These are phyloP conservation scores for Campaea margaritaria DNA, from an alignment of 2,888 invertebrate species.

Conservation along the genomic window DNA sequence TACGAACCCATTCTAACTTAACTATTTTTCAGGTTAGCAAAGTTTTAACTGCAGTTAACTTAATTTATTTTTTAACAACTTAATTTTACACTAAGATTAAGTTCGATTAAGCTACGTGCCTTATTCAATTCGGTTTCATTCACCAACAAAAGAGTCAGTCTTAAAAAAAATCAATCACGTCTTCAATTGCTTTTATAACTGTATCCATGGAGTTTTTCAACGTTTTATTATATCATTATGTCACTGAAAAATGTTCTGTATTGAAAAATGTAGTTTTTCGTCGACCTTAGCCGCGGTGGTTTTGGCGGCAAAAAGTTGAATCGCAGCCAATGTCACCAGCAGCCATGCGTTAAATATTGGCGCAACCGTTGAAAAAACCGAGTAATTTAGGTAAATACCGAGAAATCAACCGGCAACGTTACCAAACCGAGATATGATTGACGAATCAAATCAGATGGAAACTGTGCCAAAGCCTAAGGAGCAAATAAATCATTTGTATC, in stretches of 20 bases:
- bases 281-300: slow-evolving; percentile 59
- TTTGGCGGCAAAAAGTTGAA: slow-evolving; percentile 72
- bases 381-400: slow-evolving; percentile 82
- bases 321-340: slow-evolving; percentile 75
- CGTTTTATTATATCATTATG: slow-evolving; percentile 41
- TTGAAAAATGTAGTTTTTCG: slow-evolving; percentile 55
- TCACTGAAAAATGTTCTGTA: slow-evolving; percentile 50
- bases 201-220: slow-evolving; percentile 33
- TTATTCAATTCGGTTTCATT: slow-evolving; percentile 8
- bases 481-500: neutral
- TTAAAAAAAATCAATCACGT: slow-evolving; percentile 34
- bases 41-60: too few species aligned
- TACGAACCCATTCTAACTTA: too few species aligned
- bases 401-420: slow-evolving; percentile 77
- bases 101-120: slow-evolving; percentile 11
- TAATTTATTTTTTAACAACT: neutral
- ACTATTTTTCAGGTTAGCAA: too few species aligned
- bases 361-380: slow-evolving; percentile 77
- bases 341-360: slow-evolving; percentile 78
- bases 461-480: slow-evolving; percentile 4
- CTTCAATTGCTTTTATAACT: slow-evolving; percentile 34
- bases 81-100: slow-evolving; percentile 3
- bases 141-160: slow-evolving; percentile 10
- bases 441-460: slow-evolving; percentile 31
- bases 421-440: slow-evolving; percentile 58